Conservation (phyloP, 2,113 vertebrate genomes). For the Lepisosteus osseus region DNA sequence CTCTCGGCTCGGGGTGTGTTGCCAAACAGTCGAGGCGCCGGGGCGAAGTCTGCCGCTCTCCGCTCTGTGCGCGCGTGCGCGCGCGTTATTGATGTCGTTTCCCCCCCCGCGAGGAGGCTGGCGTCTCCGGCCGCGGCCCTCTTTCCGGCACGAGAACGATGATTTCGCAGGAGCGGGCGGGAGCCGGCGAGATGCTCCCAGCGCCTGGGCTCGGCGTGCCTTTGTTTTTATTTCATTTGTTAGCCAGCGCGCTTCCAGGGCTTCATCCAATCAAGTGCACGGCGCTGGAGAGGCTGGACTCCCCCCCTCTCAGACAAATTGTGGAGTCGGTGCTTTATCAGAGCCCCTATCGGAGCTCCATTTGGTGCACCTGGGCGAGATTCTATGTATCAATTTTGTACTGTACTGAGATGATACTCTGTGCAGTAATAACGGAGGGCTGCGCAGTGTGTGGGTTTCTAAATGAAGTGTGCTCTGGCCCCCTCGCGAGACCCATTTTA, state of each 20-base stretch:
- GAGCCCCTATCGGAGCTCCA: conserved; percentile 23
- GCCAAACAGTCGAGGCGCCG: no score
- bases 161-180: no score
- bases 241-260: conserved; percentile 4
- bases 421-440: conserved; percentile 38
- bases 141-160: no score
- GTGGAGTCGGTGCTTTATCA: conserved; percentile 28
- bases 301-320: conserved; percentile 11
- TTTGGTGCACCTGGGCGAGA: conserved; percentile 24
- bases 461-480: conserved; percentile 46
- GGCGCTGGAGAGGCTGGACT: neutral
- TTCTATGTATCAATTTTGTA: conserved; percentile 18
- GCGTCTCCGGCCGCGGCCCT: no score
- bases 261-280: conserved; percentile 11
- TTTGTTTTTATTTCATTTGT: conserved; percentile 26
- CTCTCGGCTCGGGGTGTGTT: no score
- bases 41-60: no score
- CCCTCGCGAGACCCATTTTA: conserved; percentile 35
- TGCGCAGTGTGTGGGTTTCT: conserved; percentile 28
- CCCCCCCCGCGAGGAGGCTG: no score
- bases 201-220: neutral
- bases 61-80: neutral
- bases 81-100: no score
- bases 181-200: no score
- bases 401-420: conserved; percentile 14